Evolutionary conservation across 1,140 invertebrate species (phyloP).

Genomic region (Olivierus martensii): DNA sequence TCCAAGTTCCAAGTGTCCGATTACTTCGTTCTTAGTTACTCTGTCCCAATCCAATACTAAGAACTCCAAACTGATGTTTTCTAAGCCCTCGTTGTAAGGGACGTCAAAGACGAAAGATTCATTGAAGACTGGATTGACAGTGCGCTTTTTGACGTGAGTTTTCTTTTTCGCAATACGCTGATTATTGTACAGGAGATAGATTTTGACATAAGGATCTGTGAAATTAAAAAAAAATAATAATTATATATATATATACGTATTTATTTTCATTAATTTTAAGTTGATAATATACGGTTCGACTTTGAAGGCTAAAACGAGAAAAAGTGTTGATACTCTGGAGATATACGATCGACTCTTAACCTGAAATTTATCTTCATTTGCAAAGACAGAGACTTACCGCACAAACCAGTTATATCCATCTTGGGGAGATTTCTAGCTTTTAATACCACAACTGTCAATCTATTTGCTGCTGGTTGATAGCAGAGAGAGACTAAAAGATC

Average conservation of each 20-base stretch:
- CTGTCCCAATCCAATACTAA: constrained; percentile 91
- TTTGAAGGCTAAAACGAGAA: background rate
- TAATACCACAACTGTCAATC: constrained; percentile 76
- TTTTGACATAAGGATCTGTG: constrained; percentile 73
- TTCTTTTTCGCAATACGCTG: constrained; percentile 97
- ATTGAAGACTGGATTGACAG: constrained; percentile 95
- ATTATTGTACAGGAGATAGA: constrained; percentile 92
- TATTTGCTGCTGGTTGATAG: constrained; percentile 80
- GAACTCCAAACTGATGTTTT: constrained; percentile 82
- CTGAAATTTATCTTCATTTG: too few relatives aligned
- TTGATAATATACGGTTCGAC: background rate
- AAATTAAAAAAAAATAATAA: background rate
- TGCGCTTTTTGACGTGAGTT: constrained; percentile 96
- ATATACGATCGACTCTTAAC: too few relatives aligned
- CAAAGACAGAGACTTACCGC: constrained; percentile 34
- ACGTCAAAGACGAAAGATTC: constrained; percentile 68
- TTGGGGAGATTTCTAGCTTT: constrained; percentile 88
- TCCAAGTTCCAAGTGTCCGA: constrained; percentile 83
- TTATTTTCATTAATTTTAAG: background rate
- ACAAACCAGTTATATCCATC: constrained; percentile 90
- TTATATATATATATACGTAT: background rate
- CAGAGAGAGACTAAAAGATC: constrained; percentile 83
- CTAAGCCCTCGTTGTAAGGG: constrained; percentile 55
- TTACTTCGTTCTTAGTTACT: constrained; percentile 96
- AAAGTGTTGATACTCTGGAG: too few relatives aligned